Conservation (phyloP, 2,797 vertebrate species). For the Tokudaia muenninki region DNA sequence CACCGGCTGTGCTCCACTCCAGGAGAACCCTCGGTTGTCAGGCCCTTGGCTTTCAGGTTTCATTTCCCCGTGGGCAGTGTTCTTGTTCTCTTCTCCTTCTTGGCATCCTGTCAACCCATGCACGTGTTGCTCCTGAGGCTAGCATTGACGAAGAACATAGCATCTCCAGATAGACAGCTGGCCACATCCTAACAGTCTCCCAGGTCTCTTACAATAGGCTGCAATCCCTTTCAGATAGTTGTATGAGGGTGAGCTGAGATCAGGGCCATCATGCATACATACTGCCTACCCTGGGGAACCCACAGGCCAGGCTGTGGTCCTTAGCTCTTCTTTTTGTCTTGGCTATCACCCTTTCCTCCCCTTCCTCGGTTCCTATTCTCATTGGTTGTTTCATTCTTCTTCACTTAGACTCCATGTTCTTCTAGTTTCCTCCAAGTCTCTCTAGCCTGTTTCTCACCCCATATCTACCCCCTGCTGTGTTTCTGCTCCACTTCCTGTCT, state of each 20-base stretch:
- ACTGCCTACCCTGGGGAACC: not conserved
- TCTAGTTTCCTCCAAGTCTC: not conserved
- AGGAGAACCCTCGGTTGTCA: not conserved
- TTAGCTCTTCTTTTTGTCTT: not conserved
- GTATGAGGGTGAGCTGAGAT: not conserved
- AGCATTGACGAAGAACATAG: rapidly evolving
- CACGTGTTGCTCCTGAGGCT: not conserved
- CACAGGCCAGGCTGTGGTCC: not conserved
- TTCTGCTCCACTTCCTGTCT: not conserved
- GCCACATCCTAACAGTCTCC: not conserved
- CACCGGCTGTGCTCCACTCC: not conserved
- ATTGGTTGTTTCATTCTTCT: too few relatives aligned
- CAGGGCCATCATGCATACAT: not conserved
- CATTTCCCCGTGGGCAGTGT: not conserved
- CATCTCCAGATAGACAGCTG: not conserved
- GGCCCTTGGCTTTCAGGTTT: not conserved
- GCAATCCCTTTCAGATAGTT: not conserved
- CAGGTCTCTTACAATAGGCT: not conserved
- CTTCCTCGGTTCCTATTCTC: not conserved
- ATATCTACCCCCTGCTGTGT: not conserved
- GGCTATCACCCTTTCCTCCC: not conserved
- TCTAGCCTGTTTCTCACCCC: not conserved
- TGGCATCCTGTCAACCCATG: rapidly evolving
- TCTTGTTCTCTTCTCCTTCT: not conserved
- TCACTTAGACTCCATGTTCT: not conserved